Evolutionary conservation across 2,888 invertebrate genomes (phyloP).

Genomic region (Lasioglossum leucozonium): DNA sequence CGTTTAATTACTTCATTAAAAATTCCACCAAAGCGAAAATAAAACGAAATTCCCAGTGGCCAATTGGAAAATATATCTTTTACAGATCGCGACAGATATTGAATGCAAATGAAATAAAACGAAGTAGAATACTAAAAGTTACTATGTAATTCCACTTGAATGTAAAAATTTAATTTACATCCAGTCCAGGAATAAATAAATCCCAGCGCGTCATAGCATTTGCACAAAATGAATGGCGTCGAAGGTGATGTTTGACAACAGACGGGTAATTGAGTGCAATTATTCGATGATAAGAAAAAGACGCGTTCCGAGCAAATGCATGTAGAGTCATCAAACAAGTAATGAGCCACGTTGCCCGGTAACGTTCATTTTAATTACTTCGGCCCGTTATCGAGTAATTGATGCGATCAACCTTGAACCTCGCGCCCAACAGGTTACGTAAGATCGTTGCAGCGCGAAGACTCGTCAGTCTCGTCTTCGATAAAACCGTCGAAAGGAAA

Average conservation of each 20-base stretch:
- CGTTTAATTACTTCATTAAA: not conserved
- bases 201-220: not conserved
- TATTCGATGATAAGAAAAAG: not conserved
- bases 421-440: not conserved
- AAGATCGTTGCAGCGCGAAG: not conserved
- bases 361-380: slow-evolving; percentile 23
- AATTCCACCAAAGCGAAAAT: not conserved
- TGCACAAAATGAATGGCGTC: not conserved
- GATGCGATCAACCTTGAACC: slow-evolving; percentile 28
- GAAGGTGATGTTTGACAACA: too few species aligned
- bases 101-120: slow-evolving; percentile 10
- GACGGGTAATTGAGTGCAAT: not conserved
- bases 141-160: not conserved
- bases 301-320: not conserved
- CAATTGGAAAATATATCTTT: not conserved
- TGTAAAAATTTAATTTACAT: not conserved
- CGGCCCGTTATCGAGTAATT: not conserved
- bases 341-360: slow-evolving; percentile 8
- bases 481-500: not conserved
- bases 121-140: not conserved
- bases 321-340: slow-evolving; percentile 32
- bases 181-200: not conserved
- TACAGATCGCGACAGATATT: not conserved
- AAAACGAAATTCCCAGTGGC: not conserved
- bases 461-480: not conserved